These are phyloP conservation scores for Aphelocoma coerulescens DNA, from an alignment of 2,113 vertebrate species.

Conservation along the genomic window DNA sequence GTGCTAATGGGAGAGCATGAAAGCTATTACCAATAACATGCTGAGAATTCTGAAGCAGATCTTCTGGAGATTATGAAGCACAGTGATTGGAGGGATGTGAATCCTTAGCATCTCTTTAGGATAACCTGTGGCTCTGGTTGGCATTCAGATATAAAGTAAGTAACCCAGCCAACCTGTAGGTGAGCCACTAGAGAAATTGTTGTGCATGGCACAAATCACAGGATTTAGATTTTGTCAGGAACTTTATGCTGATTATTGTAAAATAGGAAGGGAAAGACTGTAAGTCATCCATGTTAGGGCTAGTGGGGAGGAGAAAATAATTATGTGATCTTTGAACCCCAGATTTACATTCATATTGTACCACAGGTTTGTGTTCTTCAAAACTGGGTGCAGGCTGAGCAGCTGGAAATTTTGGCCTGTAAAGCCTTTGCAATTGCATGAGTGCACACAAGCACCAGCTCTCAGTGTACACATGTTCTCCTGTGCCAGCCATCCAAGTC, in stretches of 20 bases:
- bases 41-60: background rate
- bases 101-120: background rate
- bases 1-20: background rate
- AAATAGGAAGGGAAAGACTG: background rate
- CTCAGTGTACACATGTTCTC: fast-evolving
- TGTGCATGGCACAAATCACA: background rate
- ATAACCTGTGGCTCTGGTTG: background rate
- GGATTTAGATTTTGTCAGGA: background rate
- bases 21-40: background rate
- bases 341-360: background rate
- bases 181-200: background rate
- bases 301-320: background rate
- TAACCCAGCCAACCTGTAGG: background rate
- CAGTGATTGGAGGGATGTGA: background rate
- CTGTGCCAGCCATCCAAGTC: background rate
- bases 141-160: background rate
- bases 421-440: background rate
- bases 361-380: background rate
- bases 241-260: background rate
- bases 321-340: background rate
- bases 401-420: background rate
- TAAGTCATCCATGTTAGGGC: background rate
- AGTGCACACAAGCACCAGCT: background rate
- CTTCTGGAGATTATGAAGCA: background rate
- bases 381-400: background rate